Evolutionary conservation across 1,140 invertebrate genomes (phyloP), one percentile per base, ranked within the genome.

Genomic region (Andricus grossulariae): DNA sequence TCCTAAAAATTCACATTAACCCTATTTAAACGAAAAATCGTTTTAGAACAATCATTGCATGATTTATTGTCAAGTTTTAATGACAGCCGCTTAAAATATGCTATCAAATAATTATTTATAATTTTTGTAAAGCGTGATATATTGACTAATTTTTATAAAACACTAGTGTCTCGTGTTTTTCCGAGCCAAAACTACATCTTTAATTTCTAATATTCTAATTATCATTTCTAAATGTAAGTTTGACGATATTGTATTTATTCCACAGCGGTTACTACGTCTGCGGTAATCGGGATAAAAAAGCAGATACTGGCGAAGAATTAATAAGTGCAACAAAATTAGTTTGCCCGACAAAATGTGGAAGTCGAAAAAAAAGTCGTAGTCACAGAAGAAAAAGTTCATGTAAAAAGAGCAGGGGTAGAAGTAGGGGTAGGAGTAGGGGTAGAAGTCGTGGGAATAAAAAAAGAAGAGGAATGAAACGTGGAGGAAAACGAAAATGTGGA

Each of bases 251-350:
- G 6, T 72, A 50, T 73, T 72, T 45, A 1, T 72, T 50, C 16
- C n/a, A 10, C 55, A 87, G 86, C 6, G 86, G 86, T 39, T 79
- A 81, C 21, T 87, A 87, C 74, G 73, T 84, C 10, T 86, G 79
- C 72, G 78, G 11, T 18, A 55, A 55, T 18, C 19, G 8, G 18
- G 19, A 3, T 55, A 21, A 3, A 19, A 55, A 55, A 55, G 52
- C 19, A 1, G 5, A 16, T 55, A 10, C 16, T 18, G 52, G 39
- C 39, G 39, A 10, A 10, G 8, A 45, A 45, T 45, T 45, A 11
- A 45, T 8, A 45, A 45, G 39, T 11, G 39, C 1, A 83, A 19
- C 71, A 25, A 21, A 76, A 85, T n/a, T 49, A 76, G 10, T 45
- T 84, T 11, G 11, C 21, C 1, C 49, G 50, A 7, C 5, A 75